A percentile compares a stretch with the other conserved stretches of the same genome.
Conservation (phyloP, 2,797 vertebrate genomes). For the Limnodromus scolopaceus region DNA sequence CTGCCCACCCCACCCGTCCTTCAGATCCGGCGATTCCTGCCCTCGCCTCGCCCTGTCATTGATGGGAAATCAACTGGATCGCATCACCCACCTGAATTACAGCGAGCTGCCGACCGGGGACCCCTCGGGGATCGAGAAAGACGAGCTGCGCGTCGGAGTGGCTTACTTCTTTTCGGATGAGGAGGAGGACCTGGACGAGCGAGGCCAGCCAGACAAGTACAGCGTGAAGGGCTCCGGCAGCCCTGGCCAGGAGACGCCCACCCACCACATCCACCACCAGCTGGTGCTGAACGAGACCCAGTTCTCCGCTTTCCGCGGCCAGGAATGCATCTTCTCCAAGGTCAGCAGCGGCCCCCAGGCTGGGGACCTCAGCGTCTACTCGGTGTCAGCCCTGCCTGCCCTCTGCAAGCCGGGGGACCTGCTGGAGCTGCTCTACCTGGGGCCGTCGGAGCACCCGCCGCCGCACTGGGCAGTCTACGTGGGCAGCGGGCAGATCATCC, state of each 20-base stretch:
- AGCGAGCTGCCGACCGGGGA: conserved; percentile 99
- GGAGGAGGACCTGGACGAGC: conserved; percentile 98
- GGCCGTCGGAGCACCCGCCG: conserved; percentile 76
- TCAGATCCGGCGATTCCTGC: conserved; percentile 88
- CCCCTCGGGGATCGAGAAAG: conserved; percentile 98
- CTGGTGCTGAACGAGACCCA: conserved; percentile 92
- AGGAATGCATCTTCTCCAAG: conserved; percentile 99
- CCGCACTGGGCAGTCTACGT: conserved; percentile 97
- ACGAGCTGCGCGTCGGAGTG: conserved; percentile 98
- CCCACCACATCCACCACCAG: conserved; percentile 81
- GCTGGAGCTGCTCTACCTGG: conserved; percentile 91
- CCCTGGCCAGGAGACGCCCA: conserved; percentile 82
- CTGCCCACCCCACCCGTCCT: conserved; percentile 36
- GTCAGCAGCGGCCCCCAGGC: conserved; percentile 91
- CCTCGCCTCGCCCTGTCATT: conserved; percentile 92
- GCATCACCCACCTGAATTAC: conserved; percentile 99
- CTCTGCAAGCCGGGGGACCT: conserved; percentile 97
- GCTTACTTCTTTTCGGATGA: conserved; percentile 99
- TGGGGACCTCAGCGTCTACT: conserved; percentile 90
- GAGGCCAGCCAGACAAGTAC: conserved; percentile 92
- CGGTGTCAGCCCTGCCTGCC: conserved; percentile 89
- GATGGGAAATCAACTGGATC: conserved; percentile 99
- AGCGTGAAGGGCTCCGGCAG: conserved; percentile 81
- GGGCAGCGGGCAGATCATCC: conserved; percentile 92
- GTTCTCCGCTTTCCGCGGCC: conserved; percentile 95